Evolutionary conservation across 2,888 invertebrate genomes (phyloP), one percentile per base, ranked within the genome.

Genomic region (Nysson spinosus): DNA sequence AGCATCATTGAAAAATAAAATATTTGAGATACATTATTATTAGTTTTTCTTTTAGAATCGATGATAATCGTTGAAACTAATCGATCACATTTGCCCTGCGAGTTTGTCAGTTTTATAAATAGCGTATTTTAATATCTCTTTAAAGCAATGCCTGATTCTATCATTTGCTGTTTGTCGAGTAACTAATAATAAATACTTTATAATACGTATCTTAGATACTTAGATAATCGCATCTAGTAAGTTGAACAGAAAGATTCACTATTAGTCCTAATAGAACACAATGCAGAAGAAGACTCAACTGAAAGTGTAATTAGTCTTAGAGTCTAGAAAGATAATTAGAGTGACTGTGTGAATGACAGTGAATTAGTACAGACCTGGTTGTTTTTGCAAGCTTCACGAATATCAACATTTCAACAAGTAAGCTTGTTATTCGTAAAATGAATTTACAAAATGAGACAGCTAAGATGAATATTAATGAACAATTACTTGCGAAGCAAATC

Each of bases 291-390:
- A 75, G 57, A 62, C 64, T 55, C 17, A 73, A 76, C 61, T 39
- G 44, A 76, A 63, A 44, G 39, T 71, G 70, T 69, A 55, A 72
- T 37, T 67, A 62, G 66, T 47, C n/a, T 67, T 30, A n/a, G 61
- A 76, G 64, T n/a, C n/a, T n/a, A n/a, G n/a, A n/a, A 75, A 60
- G 56, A 58, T 55, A 40, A 63, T 72, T 51, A 72, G 70, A 78
- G 79, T 81, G 80, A 81, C 65, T 64, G 77, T 77, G 79, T 79
- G 81, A 81, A 81, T 82, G 84, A 75, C 72, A 82, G 80, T 83
- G 82, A 82, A 79, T 70, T 70, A 83, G 83, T 84, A 84, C 84
- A 84, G 84, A 84, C 83, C 84, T 84, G 82, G 26, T 65, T 71
- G 79, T 69, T 78, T 75, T 78, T 79, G 81, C 78, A 68, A 82